A percentile compares a stretch with the other conserved stretches of the same genome.
Conservation (phyloP, 2,888 invertebrate genomes). For the Halocaridina rubra region DNA sequence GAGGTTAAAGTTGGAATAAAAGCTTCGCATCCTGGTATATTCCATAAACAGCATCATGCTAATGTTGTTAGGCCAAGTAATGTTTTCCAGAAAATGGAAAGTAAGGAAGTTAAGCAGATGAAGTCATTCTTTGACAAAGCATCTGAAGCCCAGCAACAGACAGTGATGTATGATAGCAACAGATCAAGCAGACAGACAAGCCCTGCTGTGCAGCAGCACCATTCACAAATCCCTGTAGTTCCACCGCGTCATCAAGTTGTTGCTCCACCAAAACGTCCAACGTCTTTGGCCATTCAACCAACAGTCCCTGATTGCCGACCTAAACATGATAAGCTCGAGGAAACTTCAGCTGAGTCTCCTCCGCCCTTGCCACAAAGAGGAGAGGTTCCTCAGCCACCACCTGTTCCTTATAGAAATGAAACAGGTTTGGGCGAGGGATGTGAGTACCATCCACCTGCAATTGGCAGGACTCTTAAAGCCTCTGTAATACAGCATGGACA, state of each 20-base stretch:
- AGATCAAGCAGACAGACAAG: background rate
- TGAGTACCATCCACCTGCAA: slow-evolving; percentile 12
- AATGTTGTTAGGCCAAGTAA: slow-evolving; percentile 18
- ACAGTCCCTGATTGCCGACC: slow-evolving; percentile 60
- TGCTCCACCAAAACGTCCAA: slow-evolving; percentile 47
- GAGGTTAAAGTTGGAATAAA: slow-evolving; percentile 19
- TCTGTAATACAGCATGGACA: background rate
- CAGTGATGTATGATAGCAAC: background rate
- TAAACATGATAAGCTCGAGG: background rate
- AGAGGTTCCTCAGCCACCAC: slow-evolving; percentile 48
- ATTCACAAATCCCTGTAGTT: background rate
- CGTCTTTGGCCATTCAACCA: slow-evolving; percentile 50
- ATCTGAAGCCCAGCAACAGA: background rate
- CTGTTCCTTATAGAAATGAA: slow-evolving; percentile 34
- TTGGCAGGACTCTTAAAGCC: background rate
- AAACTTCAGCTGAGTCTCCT: background rate
- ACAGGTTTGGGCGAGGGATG: background rate
- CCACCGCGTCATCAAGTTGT: background rate
- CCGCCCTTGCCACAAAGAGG: slow-evolving; percentile 56
- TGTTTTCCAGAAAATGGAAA: slow-evolving; percentile 36
- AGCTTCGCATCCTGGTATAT: slow-evolving; percentile 30
- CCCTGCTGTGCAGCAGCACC: background rate
- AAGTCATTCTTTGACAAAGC: slow-evolving; percentile 19
- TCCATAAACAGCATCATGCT: slow-evolving; percentile 31
- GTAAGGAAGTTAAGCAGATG: slow-evolving; percentile 33